A percentile compares a stretch with the other conserved stretches of the same genome.
Evolutionary conservation across 2,113 vertebrate genomes (phyloP).

Genomic region (Ahaetulla prasina): DNA sequence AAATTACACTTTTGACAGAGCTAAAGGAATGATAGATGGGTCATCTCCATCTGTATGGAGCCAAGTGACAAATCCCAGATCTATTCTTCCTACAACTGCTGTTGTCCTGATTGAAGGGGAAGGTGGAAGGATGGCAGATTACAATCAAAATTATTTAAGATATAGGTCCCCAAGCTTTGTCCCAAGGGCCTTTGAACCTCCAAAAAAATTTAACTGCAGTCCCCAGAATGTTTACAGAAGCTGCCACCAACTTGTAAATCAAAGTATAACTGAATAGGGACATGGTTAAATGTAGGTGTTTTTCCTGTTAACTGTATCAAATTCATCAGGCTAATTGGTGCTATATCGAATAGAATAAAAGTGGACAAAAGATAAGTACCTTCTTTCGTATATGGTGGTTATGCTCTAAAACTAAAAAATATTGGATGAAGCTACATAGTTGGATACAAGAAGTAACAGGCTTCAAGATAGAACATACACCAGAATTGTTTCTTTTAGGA

Average conservation of each 20-base stretch:
- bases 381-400: too few species aligned
- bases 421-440: too few species aligned
- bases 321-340: background rate
- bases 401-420: too few species aligned
- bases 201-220: background rate
- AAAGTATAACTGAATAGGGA: background rate
- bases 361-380: too few species aligned
- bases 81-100: slow-evolving; percentile 28
- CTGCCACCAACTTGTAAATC: background rate
- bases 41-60: slow-evolving; percentile 33
- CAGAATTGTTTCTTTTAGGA: too few species aligned
- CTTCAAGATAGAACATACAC: too few species aligned
- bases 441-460: too few species aligned
- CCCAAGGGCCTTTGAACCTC: background rate
- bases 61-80: slow-evolving; percentile 33
- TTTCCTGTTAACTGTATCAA: background rate
- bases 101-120: background rate
- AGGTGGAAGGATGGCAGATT: background rate
- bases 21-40: slow-evolving; percentile 41
- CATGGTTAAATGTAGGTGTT: background rate
- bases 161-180: background rate
- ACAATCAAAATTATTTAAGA: slow-evolving; percentile 14
- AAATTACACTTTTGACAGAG: slow-evolving; percentile 56
- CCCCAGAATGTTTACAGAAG: background rate
- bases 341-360: background rate